Evolutionary conservation across 2,113 vertebrate species (phyloP).

Genomic region (Scomber scombrus): DNA sequence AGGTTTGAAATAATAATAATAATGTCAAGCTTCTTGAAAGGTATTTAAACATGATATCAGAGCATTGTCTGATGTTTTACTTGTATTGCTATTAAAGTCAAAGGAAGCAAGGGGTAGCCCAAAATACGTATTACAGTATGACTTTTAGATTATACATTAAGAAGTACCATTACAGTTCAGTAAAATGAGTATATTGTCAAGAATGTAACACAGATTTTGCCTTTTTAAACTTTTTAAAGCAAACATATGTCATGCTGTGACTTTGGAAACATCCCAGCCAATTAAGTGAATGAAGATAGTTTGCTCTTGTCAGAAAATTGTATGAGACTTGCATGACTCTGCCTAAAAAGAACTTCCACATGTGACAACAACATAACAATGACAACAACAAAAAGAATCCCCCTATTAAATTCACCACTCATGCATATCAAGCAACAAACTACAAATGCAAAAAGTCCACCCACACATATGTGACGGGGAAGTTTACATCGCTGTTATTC

Average conservation of each 20-base stretch:
- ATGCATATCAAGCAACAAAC: conserved; percentile 9
- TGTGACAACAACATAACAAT: not conserved
- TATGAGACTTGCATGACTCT: not conserved
- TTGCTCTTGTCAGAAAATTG: not conserved
- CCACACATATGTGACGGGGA: conserved; percentile 30
- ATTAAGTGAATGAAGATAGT: not conserved
- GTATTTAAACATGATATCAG: no score
- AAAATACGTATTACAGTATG: no score
- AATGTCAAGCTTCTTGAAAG: no score
- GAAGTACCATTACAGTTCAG: not conserved
- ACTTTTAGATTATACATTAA: not conserved
- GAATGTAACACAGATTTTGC: not conserved
- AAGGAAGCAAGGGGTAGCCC: no score
- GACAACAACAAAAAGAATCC: conserved; percentile 13
- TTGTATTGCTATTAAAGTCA: no score
- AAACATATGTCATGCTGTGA: not conserved
- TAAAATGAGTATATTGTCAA: not conserved
- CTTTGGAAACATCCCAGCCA: not conserved
- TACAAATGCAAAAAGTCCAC: conserved; percentile 18
- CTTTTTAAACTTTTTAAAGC: not conserved
- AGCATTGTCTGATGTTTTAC: no score
- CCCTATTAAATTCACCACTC: conserved; percentile 24
- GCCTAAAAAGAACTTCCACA: conserved; percentile 16
- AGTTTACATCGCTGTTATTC: conserved; percentile 43
- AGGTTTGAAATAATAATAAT: no score